Base-by-base conservation (phyloP, 2,797 vertebrate species). In the Helicolenus hilgendorfi region DNA sequence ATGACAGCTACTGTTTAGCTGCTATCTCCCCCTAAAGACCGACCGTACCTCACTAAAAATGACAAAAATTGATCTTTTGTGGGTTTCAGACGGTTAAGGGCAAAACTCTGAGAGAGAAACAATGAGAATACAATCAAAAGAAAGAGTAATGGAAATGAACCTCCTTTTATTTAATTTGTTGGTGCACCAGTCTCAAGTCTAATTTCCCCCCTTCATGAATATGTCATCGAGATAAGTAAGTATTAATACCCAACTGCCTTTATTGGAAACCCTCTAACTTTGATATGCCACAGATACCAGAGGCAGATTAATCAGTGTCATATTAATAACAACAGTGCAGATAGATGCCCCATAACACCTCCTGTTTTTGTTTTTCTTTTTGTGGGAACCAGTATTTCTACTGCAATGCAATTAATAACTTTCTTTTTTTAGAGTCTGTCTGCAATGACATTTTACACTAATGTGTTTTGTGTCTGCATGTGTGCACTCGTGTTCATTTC, bases 231-330 rank as follows among this genome's bases (percentile, higher is more conserved):
- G 41, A 62, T 62, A 79, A 90, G 87, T 88, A 56, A 56, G 29
- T 75, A 83, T 41, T 73, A 87, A 84, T 63, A 74, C 71, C 79
- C 73, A 68, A 82, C 24, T 59, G 84, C 83, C 81, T 82, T 63
- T 64, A 81, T 64, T 77, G 5, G 14, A 65, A 65, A 26, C 29
- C n/a, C 10, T 71, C n/a, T 27, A 55, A 41, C 60, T 27, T 65
- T 72, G 10, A n/a, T 41, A 77, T 7, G 55, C 63, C n/a, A 10
- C 8, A 55, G 49, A 55, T 22, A 55, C 49, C 49, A 22, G 20
- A 11, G n/a, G 4, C 60, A 80, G 72, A 79, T 87, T 64, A 84
- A 85, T 81, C 41, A 14, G n/a, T 29, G 38, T 77, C 22, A 72
- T 74, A 65, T 87, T 85, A 60, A 78, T 83, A 83, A 84, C 45